phyloP scores from a whole-genome alignment of 2,888 invertebrate species.

The Drosophila gaucha region DNA sequence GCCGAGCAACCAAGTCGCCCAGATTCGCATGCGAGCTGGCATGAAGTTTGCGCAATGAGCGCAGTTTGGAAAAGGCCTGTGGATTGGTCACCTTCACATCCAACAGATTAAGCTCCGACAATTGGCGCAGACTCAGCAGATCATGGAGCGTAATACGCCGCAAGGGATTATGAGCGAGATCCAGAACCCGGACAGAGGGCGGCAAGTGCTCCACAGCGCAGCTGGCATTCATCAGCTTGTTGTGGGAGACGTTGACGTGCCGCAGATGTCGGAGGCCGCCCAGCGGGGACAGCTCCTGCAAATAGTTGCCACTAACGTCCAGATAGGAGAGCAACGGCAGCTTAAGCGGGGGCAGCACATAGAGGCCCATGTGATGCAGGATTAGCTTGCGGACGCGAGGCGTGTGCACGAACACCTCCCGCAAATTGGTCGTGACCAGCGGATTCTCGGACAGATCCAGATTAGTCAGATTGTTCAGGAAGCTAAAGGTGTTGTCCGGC shows the following conservation, averaged over 20 bases:
- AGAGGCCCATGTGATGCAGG: slow-evolving; percentile 91
- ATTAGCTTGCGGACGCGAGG: slow-evolving; percentile 92
- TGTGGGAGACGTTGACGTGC: slow-evolving; percentile 90
- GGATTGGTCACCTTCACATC: slow-evolving; percentile 90
- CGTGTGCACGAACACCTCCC: slow-evolving; percentile 94
- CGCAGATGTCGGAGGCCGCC: slow-evolving; percentile 90
- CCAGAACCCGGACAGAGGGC: slow-evolving; percentile 90
- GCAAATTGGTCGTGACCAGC: slow-evolving; percentile 92
- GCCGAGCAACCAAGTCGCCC: slow-evolving; percentile 89
- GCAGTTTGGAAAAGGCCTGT: slow-evolving; percentile 90
- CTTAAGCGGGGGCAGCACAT: slow-evolving; percentile 90
- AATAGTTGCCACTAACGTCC: slow-evolving; percentile 92
- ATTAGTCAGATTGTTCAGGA: slow-evolving; percentile 90
- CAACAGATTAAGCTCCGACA: slow-evolving; percentile 90
- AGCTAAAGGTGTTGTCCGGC: slow-evolving; percentile 95
- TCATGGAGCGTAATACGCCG: slow-evolving; percentile 89
- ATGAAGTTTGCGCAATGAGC: slow-evolving; percentile 90
- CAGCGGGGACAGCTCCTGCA: slow-evolving; percentile 90
- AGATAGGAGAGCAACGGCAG: slow-evolving; percentile 91
- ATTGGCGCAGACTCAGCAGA: slow-evolving; percentile 86
- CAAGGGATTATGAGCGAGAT: slow-evolving; percentile 93
- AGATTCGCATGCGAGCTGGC: slow-evolving; percentile 90
- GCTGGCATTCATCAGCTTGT: slow-evolving; percentile 90
- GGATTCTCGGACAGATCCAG: slow-evolving; percentile 93
- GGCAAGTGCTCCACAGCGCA: slow-evolving; percentile 91